A percentile compares a stretch with the other conserved stretches of the same genome.
Evolutionary conservation across 2,797 vertebrate species (phyloP).

Genomic region (Pipistrellus nathusii): DNA sequence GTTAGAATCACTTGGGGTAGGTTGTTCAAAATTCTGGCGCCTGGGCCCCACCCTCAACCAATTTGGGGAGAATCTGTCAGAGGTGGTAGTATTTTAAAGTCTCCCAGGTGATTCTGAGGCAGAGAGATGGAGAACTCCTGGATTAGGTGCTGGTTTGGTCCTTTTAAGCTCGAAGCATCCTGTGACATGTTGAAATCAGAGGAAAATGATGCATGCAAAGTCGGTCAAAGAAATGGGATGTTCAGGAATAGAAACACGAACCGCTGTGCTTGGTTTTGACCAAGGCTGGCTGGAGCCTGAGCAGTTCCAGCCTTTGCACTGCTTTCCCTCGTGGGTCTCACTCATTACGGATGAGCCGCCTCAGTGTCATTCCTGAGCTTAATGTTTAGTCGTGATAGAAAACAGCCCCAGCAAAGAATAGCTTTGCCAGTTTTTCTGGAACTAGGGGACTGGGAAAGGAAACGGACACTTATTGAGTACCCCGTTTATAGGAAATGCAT

Average conservation of each 20-base stretch:
- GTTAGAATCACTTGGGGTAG: neutral
- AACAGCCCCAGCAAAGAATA: constrained; percentile 25
- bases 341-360: neutral
- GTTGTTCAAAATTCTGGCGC: neutral
- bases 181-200: constrained; percentile 5
- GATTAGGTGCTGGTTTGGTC: neutral
- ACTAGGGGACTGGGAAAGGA: neutral
- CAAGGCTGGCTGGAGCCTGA: neutral
- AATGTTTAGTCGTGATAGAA: constrained; percentile 56
- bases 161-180: constrained; percentile 36
- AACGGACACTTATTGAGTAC: neutral
- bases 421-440: constrained; percentile 15
- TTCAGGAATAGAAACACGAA: constrained; percentile 58
- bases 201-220: neutral
- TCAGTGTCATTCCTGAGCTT: constrained; percentile 27
- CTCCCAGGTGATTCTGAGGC: neutral
- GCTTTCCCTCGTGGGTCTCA: neutral
- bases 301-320: neutral
- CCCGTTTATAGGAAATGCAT: neutral
- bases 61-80: neutral
- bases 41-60: neutral
- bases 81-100: neutral
- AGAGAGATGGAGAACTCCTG: neutral
- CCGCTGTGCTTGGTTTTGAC: constrained; percentile 28
- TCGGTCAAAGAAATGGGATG: neutral